Base-by-base conservation (phyloP, 2,113 vertebrate genomes). In the Onychostruthus taczanowskii region DNA sequence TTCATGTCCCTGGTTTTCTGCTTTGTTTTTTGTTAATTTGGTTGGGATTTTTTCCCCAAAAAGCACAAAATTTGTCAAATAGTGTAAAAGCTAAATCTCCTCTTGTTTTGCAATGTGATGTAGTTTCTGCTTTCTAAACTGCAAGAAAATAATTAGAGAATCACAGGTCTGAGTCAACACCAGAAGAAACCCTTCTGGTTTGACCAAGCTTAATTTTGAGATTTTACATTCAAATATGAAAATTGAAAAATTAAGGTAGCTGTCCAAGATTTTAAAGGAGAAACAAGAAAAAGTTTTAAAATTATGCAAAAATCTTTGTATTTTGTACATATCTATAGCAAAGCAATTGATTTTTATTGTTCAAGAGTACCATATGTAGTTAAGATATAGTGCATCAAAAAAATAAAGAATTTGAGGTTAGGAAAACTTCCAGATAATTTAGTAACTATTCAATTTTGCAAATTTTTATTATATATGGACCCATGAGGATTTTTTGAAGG, bases 401-500 rank as follows among this genome's bases (percentile, higher is more conserved):
- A 93, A 64, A n/a, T 3, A 74, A 82, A 16, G 11, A 56, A 47
- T 35, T 56, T 69, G 11, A 70, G 12, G 2, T 66, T 39, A 30
- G 30, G 55, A 49, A 81, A 86, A 62, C 15, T 2, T 58, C 23
- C 16, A 62, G 16, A 49, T 56, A 66, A 66, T 44, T 52, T 35
- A 26, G 3, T 35, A 47, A 79, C 23, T 39, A 39, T 2, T 16
- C 13, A 52, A 66, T 7, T 66, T 87, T 66, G 10, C 3, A 69
- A 15, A 37, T 0, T 58, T 49, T 39, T 63, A 23, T 22, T 7
- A 5, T 56, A 17, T 10, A 15, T 62, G 20, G 2, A 46, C 20
- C 4, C 0, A 0, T 56, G 15, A 41, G 1, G 1, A 2, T 33
- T 73, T 84, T 64, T 68, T 69, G 1, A 3, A 92, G 31, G 5